Conservation (phyloP, 2,888 invertebrate genomes). For the Polietes domitor region DNA sequence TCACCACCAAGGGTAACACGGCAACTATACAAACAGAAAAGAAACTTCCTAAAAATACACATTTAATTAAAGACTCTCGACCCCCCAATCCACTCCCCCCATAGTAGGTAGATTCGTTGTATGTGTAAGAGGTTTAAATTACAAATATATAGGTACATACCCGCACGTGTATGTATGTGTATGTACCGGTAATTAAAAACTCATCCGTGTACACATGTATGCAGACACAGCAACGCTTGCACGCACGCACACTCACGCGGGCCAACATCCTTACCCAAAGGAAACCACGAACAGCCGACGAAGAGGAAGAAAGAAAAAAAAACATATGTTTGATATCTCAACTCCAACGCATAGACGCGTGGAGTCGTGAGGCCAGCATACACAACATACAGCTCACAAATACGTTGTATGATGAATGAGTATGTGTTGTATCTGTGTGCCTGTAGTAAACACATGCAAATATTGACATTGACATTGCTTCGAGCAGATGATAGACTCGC, state of each 20-base stretch:
- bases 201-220: background rate
- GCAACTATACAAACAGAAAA: background rate
- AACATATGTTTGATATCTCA: background rate
- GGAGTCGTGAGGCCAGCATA: too few species aligned
- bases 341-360: background rate
- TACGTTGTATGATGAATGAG: background rate
- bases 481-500: background rate
- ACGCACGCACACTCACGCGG: background rate
- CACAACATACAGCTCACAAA: background rate
- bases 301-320: background rate
- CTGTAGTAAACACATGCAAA: background rate
- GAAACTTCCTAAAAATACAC: background rate
- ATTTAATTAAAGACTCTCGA: background rate
- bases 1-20: background rate
- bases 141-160: background rate
- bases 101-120: background rate
- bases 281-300: too few species aligned
- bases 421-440: background rate
- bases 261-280: background rate
- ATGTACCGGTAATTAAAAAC: slow-evolving; percentile 1
- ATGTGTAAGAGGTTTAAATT: background rate
- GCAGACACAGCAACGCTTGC: background rate
- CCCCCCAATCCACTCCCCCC: too few species aligned
- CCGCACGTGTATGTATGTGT: background rate
- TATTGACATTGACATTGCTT: slow-evolving; percentile 27